phyloP scores from a whole-genome alignment of 2,888 invertebrate species.

The Spialia ferax region DNA sequence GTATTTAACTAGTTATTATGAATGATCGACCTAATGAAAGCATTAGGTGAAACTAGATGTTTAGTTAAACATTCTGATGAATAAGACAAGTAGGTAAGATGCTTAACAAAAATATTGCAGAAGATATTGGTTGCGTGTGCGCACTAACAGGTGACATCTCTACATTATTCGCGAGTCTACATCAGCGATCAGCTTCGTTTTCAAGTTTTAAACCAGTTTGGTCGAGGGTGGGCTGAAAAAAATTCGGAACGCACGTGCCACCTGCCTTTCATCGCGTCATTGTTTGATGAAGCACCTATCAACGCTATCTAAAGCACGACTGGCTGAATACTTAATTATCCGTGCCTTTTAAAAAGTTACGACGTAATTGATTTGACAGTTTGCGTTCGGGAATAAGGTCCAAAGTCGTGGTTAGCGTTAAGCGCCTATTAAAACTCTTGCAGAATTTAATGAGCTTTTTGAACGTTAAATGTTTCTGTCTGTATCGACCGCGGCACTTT shows the following conservation, averaged over 20 bases:
- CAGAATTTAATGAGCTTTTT: conserved; percentile 7
- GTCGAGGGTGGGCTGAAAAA: conserved; percentile 68
- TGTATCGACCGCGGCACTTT: conserved; percentile 1
- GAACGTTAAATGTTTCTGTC: conserved; percentile 7
- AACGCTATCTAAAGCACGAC: conserved; percentile 48
- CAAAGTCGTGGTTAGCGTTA: background rate
- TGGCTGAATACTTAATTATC: conserved; percentile 49
- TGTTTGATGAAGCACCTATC: conserved; percentile 57
- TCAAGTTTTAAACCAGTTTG: conserved; percentile 64
- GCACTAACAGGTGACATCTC: conserved; percentile 51
- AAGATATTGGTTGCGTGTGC: background rate
- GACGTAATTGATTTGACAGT: conserved; percentile 28
- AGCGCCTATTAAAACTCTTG: background rate
- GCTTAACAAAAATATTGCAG: background rate
- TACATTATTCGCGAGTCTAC: conserved; percentile 48
- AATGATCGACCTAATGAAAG: too few relatives aligned
- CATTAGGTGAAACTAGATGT: too few relatives aligned
- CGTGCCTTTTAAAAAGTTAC: conserved; percentile 44
- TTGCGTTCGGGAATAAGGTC: conserved; percentile 19
- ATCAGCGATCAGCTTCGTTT: conserved; percentile 53
- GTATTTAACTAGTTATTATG: too few relatives aligned
- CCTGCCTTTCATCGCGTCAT: conserved; percentile 69
- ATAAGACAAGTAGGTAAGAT: conserved; percentile 5
- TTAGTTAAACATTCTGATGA: too few relatives aligned
- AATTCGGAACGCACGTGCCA: conserved; percentile 73